Percentiles rank a stretch among this genome's conserved stretches.
These are phyloP conservation scores for Anser brachyrhynchus DNA, from an alignment of 2,113 vertebrate genomes.

Conservation along the genomic window DNA sequence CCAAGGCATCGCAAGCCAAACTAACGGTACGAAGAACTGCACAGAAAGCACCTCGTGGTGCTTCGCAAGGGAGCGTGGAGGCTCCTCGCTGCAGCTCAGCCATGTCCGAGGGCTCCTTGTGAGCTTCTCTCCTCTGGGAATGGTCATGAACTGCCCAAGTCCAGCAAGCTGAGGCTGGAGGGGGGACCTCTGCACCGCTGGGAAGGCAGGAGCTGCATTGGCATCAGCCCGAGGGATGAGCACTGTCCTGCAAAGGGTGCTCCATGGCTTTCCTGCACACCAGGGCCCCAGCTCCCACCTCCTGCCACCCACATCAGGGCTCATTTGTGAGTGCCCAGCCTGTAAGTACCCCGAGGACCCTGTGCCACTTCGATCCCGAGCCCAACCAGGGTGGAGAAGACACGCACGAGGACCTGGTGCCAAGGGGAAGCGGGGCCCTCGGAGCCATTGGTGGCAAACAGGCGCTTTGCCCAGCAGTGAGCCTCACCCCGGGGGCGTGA, in stretches of 20 bases:
- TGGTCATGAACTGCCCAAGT: rapidly evolving
- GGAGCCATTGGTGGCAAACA: not conserved
- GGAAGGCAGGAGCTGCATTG: not conserved
- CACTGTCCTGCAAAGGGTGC: not conserved
- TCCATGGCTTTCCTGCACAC: not conserved
- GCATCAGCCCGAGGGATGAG: too few species aligned
- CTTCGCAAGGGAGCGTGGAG: not conserved
- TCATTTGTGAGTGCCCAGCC: too few species aligned
- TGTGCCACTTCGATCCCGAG: not conserved
- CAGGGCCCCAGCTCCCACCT: not conserved
- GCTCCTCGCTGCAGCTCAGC: not conserved
- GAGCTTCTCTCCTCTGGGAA: not conserved
- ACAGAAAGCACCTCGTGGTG: not conserved
- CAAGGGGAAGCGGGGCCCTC: not conserved
- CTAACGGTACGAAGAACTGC: rapidly evolving
- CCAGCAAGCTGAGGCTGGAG: not conserved
- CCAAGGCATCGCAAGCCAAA: not conserved
- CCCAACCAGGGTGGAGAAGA: not conserved
- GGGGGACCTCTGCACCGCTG: not conserved
- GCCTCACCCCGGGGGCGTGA: not conserved
- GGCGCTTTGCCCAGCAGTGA: not conserved
- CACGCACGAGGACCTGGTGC: not conserved
- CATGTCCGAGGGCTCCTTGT: not conserved
- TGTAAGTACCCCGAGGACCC: not conserved
- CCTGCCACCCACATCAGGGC: rapidly evolving